Percentiles rank a stretch among this genome's conserved stretches.
Conservation (phyloP, 2,113 vertebrate species). For the Hemiscyllium ocellatum region DNA sequence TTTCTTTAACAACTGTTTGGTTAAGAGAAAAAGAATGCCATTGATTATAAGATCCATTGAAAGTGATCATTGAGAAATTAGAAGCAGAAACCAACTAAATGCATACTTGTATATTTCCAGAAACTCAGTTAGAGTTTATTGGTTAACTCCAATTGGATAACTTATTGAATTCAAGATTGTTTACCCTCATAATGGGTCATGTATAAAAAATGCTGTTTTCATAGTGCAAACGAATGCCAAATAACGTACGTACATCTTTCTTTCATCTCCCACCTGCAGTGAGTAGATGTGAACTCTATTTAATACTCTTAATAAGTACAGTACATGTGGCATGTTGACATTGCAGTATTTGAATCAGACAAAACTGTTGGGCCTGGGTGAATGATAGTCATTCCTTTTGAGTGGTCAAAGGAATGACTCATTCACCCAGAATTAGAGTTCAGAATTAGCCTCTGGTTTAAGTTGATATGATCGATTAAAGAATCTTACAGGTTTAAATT, state of each 20-base stretch:
- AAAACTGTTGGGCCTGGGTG: not conserved
- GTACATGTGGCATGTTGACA: not conserved
- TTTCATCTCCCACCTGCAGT: not conserved
- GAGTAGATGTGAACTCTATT: not conserved
- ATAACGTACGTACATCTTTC: not conserved
- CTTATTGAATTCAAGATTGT: not conserved
- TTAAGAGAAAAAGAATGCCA: not conserved
- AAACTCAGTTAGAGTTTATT: not conserved
- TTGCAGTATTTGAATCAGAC: not conserved
- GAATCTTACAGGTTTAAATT: not conserved
- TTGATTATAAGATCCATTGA: not conserved
- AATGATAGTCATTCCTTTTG: not conserved
- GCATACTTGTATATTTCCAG: not conserved
- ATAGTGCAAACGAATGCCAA: not conserved
- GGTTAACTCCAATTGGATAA: too few relatives aligned
- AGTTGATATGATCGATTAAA: not conserved
- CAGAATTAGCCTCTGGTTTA: not conserved
- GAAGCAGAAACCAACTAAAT: not conserved
- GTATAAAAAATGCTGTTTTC: not conserved
- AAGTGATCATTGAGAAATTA: not conserved
- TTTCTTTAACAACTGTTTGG: not conserved
- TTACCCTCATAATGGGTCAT: not conserved
- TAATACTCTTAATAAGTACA: not conserved
- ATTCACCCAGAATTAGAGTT: too few relatives aligned
- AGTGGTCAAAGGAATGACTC: not conserved